Evolutionary conservation across 2,113 vertebrate species (phyloP).

Genomic region (Manacus vitellinus): DNA sequence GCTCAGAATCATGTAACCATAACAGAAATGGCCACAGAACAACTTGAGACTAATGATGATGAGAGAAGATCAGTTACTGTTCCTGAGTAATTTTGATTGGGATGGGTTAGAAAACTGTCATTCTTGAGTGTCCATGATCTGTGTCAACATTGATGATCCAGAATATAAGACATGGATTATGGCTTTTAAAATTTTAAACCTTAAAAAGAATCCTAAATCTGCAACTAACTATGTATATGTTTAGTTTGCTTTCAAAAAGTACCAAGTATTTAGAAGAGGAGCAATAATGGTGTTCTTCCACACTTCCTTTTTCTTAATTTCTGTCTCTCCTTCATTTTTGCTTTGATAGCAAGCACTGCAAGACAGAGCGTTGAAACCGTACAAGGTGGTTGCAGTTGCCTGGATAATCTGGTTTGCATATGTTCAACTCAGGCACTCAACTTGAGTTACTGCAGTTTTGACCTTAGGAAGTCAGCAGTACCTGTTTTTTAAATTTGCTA

Average conservation of each 20-base stretch:
- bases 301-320: not conserved
- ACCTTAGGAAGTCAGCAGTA: not conserved
- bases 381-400: not conserved
- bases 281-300: not conserved
- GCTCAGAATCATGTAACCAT: accelerated
- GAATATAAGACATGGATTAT: not conserved
- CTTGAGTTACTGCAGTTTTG: not conserved
- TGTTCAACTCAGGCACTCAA: not conserved
- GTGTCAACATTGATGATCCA: not conserved
- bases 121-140: not conserved
- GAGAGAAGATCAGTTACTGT: not conserved
- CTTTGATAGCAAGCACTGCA: not conserved
- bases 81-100: not conserved
- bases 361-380: not conserved
- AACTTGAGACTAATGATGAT: not conserved
- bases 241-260: not conserved
- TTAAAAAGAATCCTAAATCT: not conserved
- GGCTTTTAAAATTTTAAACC: not conserved
- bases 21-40: not conserved
- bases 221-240: not conserved
- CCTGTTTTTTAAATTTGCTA: not conserved
- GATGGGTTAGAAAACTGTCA: not conserved
- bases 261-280: not conserved
- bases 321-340: not conserved
- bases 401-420: not conserved